phyloP scores from a whole-genome alignment of 2,113 vertebrate species.

The Dryoscopus gambensis region DNA sequence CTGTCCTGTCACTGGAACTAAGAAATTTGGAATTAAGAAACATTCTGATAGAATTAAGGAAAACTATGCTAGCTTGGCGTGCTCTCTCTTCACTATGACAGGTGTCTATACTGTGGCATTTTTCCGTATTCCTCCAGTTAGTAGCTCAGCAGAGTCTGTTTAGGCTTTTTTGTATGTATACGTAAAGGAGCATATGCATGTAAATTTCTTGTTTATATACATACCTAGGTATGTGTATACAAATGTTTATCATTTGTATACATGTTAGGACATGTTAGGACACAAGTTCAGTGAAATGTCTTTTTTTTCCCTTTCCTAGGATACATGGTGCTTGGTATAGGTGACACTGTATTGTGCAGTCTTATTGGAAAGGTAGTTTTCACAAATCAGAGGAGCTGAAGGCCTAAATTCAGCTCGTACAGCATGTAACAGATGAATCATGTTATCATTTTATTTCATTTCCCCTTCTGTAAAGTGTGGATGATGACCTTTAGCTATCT shows the following conservation, averaged over 20 bases:
- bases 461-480: not conserved
- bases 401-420: not conserved
- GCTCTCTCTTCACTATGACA: not conserved
- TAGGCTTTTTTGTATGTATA: not conserved
- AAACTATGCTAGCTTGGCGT: not conserved
- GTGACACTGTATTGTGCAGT: too few relatives aligned
- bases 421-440: not conserved
- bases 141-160: not conserved
- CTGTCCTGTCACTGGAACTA: not conserved
- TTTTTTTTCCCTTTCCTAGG: not conserved
- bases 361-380: not conserved
- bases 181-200: accelerated
- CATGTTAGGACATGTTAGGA: too few relatives aligned
- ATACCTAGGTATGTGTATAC: not conserved
- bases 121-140: not conserved
- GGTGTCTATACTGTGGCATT: not conserved
- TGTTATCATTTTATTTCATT: not conserved
- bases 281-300: not conserved
- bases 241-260: too few relatives aligned
- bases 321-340: not conserved
- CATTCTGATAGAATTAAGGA: not conserved
- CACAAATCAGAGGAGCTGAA: not conserved
- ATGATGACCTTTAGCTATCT: not conserved
- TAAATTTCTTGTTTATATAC: not conserved
- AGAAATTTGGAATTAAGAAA: not conserved